Evolutionary conservation across 2,113 vertebrate species (phyloP).

Genomic region (Sapayoa aenigma): DNA sequence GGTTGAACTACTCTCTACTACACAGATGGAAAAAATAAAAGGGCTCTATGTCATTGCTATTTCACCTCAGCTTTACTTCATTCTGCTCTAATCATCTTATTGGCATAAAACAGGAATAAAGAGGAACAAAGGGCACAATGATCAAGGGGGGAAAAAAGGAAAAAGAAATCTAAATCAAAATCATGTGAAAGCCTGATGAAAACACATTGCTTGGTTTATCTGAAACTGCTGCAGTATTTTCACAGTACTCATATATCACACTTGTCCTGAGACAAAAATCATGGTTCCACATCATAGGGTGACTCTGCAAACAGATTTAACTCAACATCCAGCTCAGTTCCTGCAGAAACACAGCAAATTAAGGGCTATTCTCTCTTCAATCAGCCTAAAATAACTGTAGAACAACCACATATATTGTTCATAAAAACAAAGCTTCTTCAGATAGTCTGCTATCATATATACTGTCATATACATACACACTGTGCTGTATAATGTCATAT

Average conservation of each 20-base stretch:
- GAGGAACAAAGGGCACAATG: neutral
- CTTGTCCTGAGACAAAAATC: neutral
- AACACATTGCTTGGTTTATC: neutral
- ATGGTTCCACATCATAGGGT: neutral
- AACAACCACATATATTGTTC: rapidly evolving
- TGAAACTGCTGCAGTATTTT: neutral
- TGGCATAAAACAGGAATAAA: neutral
- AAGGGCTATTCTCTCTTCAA: neutral
- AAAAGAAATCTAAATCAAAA: neutral
- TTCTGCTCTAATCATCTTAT: neutral
- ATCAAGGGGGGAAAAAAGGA: neutral
- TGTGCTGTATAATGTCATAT: rapidly evolving
- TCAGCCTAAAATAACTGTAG: neutral
- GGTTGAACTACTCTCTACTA: neutral
- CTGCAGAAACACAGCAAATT: neutral
- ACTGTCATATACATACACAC: neutral
- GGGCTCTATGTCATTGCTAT: neutral
- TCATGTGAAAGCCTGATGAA: neutral
- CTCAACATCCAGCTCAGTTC: neutral
- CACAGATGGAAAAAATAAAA: neutral
- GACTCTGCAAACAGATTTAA: neutral
- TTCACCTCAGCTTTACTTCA: neutral
- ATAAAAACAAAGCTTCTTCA: neutral
- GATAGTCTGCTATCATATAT: neutral
- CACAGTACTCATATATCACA: neutral